Base-by-base conservation (phyloP, 2,113 vertebrate genomes). In the Andinoacara biseriatus region DNA sequence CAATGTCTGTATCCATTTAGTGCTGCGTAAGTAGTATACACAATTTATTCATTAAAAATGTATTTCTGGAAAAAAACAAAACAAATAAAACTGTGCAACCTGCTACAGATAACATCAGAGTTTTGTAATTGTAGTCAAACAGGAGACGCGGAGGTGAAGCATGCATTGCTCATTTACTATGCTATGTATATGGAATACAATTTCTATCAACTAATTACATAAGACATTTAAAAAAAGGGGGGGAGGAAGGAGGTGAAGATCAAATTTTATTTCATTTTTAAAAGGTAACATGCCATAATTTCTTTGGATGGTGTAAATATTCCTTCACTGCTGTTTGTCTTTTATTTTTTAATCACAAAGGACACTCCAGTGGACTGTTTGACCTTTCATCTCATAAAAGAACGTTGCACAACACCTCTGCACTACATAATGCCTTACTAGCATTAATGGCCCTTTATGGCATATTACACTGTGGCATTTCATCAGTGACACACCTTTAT, bases 311-410 rank as follows among this genome's bases (percentile, higher is more conserved):
- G 31, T 35, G 3, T 35, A 57, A 57, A 56, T 62, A 22, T 54
- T 61, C 52, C 22, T 33, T 22, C 24, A 78, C 78, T 75, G 7
- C 65, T 74, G 18, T 46, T 24, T 8, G 14, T 24, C 74, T 80
- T 83, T 67, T 10, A 58, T 24, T 52, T 63, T 78, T 63, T 78
- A 43, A 60, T 58, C 62, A 89, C 81, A 74, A 88, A 87, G 46
- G 31, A 43, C 43, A 24, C 76, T 67, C 84, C 82, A 78, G 38
- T 61, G 74, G 15, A 52, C 46, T 24, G 11, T 63, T 57, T 81
- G 74, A 87, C 80, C 87, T 8, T 60, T 20, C 40, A 56, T 14
- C 49, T 60, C 20, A 22, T 24, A 13, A 18, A 33, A 20, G 4
- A 15, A 7, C 9, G 15, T 58, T 49, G 31, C 43, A 26, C 24